A percentile compares a stretch with the other conserved stretches of the same genome.
These are phyloP conservation scores for Drosophila paracracens DNA, from an alignment of 2,888 invertebrate species.

Conservation along the genomic window DNA sequence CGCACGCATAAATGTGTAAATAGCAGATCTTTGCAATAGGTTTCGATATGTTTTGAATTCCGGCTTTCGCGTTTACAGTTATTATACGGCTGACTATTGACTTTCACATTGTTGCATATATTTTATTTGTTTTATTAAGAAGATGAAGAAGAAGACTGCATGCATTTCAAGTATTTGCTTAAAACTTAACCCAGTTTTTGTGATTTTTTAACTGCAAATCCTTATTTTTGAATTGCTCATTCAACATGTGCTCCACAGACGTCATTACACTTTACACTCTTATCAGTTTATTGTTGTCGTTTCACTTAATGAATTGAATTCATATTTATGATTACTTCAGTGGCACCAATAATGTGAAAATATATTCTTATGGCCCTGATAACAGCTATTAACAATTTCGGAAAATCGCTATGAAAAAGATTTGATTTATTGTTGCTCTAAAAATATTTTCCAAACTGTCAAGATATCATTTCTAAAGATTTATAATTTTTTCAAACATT, in stretches of 20 bases:
- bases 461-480: background rate
- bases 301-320: constrained; percentile 5
- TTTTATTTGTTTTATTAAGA: background rate
- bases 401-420: background rate
- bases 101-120: constrained; percentile 42
- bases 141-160: constrained; percentile 13
- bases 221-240: background rate
- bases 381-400: background rate
- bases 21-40: constrained; percentile 22
- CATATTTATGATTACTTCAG: constrained; percentile 20
- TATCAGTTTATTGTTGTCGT: constrained; percentile 33
- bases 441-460: background rate
- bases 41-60: constrained; percentile 33
- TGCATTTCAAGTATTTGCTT: constrained; percentile 22
- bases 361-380: background rate
- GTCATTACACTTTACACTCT: constrained; percentile 27
- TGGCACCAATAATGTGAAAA: background rate
- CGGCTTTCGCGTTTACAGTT: constrained; percentile 14
- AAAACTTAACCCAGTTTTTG: constrained; percentile 55
- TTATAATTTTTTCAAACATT: background rate
- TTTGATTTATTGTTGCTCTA: background rate
- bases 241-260: constrained; percentile 9
- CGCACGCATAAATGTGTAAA: constrained; percentile 37
- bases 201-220: constrained; percentile 3
- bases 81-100: constrained; percentile 25